Conservation (phyloP, 2,797 vertebrate species). For the Chloroceryle inda region DNA sequence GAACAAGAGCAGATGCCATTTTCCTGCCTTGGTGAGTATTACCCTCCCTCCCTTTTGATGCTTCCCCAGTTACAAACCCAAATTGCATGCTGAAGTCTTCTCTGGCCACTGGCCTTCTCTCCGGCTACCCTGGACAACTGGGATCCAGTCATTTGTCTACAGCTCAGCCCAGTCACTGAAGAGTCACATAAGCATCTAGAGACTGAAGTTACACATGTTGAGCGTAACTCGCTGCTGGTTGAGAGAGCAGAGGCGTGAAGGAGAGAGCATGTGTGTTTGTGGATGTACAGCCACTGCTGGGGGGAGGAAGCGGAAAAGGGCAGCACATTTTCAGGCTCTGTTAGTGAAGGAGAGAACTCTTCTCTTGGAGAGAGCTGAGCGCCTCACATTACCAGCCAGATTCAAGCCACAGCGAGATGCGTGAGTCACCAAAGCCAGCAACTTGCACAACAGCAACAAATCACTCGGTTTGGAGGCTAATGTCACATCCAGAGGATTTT, state of each 20-base stretch:
- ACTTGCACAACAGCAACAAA: not conserved
- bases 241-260: not conserved
- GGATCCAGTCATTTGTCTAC: not conserved
- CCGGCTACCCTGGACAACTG: not conserved
- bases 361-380: not conserved
- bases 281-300: not conserved
- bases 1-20: not conserved
- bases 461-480: not conserved
- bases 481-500: not conserved
- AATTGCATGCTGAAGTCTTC: not conserved
- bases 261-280: accelerated
- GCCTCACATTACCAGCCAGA: not conserved
- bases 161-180: not conserved
- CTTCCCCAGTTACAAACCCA: not conserved
- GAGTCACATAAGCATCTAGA: not conserved
- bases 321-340: not conserved
- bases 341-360: not conserved
- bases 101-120: not conserved
- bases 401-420: not conserved
- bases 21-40: accelerated
- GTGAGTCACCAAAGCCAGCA: not conserved
- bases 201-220: not conserved
- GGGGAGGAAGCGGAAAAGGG: not conserved
- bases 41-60: not conserved
- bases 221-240: not conserved